Base-by-base conservation (phyloP, 2,797 vertebrate species). In the Micropoecilia bifurca region DNA sequence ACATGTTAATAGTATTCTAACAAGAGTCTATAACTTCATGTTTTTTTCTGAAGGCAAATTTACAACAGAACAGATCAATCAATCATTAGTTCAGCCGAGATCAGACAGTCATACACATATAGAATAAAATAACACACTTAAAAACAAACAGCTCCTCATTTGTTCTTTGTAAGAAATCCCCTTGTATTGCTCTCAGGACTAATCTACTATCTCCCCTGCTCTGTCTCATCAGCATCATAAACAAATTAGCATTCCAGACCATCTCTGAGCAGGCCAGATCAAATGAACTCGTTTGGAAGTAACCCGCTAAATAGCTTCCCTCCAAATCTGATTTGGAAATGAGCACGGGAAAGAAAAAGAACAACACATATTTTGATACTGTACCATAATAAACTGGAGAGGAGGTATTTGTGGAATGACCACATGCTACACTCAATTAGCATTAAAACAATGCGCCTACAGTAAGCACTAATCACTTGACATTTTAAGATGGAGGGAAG, bases 391-490 rank as follows among this genome's bases (percentile, higher is more conserved):
- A 85, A 85, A 84, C 68, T 75, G 28, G 61, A 75, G 76, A 85
- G 83, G 80, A 86, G 80, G 89, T 80, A 92, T 94, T 88, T 78
- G 50, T 76, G 90, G 91, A 90, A 88, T 91, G 93, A 93, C 84
- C 86, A 81, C 88, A 93, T 75, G 88, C 87, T 91, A 74, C 73
- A 91, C 83, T 91, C 87, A 90, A 93, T 95, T 94, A 94, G 81
- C 88, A 92, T 90, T 83, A 90, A 94, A 92, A 95, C 92, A 95
- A 94, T 87, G 89, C 80, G 80, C 85, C 85, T 84, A 91, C 87
- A 95, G 91, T 93, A 73, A 81, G 80, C 81, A 85, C 77, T 59
- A 80, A 20, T 45, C 77, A 82, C 78, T 66, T 55, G 63, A 88
- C 81, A 86, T 87, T 80, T 77, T 61, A 50, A 85, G 77, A 71